A percentile compares a stretch with the other conserved stretches of the same genome.
phyloP scores from a whole-genome alignment of 2,113 vertebrate genomes.

The Vulpes vulpes region DNA sequence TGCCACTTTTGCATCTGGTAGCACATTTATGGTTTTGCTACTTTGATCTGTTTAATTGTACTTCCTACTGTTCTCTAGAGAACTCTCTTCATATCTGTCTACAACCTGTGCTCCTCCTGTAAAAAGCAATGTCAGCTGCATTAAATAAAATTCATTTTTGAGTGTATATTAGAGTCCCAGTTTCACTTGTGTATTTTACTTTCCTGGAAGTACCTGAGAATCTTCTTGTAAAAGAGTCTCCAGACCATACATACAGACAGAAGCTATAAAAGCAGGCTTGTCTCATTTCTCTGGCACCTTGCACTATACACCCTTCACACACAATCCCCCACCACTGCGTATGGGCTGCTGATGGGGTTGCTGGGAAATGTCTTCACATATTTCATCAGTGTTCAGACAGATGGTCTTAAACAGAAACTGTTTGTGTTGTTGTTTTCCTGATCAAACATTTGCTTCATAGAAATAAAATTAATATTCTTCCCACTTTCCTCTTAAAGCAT shows the following conservation, averaged over 20 bases:
- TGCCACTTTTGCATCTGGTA: neutral
- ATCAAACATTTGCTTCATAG: conserved; percentile 74
- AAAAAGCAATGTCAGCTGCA: neutral
- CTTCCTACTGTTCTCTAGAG: neutral
- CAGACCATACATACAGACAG: neutral
- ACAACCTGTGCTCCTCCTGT: neutral
- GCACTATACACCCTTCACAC: neutral
- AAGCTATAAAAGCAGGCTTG: neutral
- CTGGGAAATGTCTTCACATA: conserved; percentile 58
- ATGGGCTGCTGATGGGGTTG: neutral
- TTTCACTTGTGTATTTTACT: conserved; percentile 46
- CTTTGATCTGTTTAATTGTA: conserved; percentile 19
- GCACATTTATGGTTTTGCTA: conserved; percentile 10
- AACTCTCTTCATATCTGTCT: neutral
- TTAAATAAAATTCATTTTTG: neutral
- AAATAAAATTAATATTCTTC: conserved; percentile 67
- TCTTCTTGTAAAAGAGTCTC: neutral
- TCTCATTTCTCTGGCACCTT: neutral
- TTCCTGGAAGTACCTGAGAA: neutral
- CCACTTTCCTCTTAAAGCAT: conserved; percentile 17
- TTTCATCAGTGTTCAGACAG: conserved; percentile 68
- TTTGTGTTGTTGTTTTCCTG: conserved; percentile 70
- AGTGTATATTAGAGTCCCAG: neutral
- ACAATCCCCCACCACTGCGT: neutral
- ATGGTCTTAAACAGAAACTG: conserved; percentile 75